A percentile compares a stretch with the other conserved stretches of the same genome.
Conservation (phyloP, 2,797 vertebrate genomes). For the Sebastes trivittatus region DNA sequence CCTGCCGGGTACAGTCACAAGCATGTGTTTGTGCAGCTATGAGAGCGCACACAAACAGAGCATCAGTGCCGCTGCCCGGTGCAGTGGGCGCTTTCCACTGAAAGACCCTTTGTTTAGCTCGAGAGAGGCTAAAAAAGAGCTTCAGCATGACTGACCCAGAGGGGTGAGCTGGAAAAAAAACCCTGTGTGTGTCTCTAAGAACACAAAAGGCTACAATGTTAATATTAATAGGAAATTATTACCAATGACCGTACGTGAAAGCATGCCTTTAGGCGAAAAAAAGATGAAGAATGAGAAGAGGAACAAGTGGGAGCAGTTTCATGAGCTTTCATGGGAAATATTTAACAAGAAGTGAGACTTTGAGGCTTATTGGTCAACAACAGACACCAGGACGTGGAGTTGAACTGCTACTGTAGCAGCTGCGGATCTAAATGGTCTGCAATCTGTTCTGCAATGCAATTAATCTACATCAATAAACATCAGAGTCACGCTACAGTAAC, state of each 20-base stretch:
- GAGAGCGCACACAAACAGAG: slow-evolving; percentile 51
- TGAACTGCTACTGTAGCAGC: background rate
- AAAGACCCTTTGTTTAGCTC: slow-evolving; percentile 72
- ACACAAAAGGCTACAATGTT: slow-evolving; percentile 50
- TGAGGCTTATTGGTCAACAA: background rate
- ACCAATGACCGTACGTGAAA: slow-evolving; percentile 12
- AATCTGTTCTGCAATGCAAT: slow-evolving; percentile 1
- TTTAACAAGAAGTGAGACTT: slow-evolving; percentile 17
- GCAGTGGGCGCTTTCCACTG: slow-evolving; percentile 61
- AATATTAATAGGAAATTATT: slow-evolving; percentile 39
- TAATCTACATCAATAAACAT: background rate
- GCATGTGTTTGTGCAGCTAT: slow-evolving; percentile 62
- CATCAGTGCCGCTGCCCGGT: slow-evolving; percentile 57
- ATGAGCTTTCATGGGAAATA: background rate
- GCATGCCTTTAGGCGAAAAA: slow-evolving; percentile 9
- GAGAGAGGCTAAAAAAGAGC: slow-evolving; percentile 56
- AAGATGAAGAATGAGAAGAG: background rate
- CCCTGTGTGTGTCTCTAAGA: slow-evolving; percentile 11
- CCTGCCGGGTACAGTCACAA: slow-evolving; percentile 61
- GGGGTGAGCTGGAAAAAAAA: slow-evolving; percentile 61
- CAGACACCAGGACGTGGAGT: background rate
- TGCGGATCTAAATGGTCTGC: background rate
- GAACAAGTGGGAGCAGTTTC: background rate
- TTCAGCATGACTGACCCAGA: slow-evolving; percentile 69
- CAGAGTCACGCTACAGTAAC: background rate